These are phyloP conservation scores for Phycodurus eques DNA, from an alignment of 2,113 vertebrate species.

Conservation along the genomic window DNA sequence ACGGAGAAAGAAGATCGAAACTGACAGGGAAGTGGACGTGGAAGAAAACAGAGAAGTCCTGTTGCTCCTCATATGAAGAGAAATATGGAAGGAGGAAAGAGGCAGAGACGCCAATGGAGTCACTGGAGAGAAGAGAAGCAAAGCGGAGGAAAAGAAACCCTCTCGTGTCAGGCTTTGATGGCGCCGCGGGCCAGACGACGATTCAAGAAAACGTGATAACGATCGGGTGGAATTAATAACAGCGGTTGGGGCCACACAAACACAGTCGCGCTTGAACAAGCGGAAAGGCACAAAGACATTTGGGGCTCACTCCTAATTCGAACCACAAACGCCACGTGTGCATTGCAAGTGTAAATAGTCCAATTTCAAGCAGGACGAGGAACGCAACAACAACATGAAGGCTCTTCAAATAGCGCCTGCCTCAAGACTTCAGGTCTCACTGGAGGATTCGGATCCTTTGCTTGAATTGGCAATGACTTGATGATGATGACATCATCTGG, in stretches of 20 bases:
- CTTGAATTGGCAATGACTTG: neutral
- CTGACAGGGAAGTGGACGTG: conserved; percentile 18
- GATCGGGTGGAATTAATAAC: conserved; percentile 19
- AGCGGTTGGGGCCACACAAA: conserved; percentile 23
- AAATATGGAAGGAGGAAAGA: conserved; percentile 12
- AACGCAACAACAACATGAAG: neutral
- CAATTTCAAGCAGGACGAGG: too few relatives aligned
- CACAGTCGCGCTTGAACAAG: too few relatives aligned
- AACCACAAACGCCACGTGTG: neutral
- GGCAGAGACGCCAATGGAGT: conserved; percentile 36
- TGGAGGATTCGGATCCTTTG: neutral
- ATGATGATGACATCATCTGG: neutral
- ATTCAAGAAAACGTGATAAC: conserved; percentile 46
- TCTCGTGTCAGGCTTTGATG: conserved; percentile 45
- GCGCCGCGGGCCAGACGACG: conserved; percentile 27
- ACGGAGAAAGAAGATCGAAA: conserved; percentile 27
- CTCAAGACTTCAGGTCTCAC: neutral
- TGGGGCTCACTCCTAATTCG: too few relatives aligned
- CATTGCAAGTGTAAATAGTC: neutral
- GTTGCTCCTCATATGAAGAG: conserved; percentile 2
- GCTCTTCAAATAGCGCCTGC: neutral
- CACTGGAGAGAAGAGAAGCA: conserved; percentile 26
- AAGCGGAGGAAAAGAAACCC: conserved; percentile 10
- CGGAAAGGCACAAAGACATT: too few relatives aligned
- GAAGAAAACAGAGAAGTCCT: conserved; percentile 7